Conservation (phyloP, 2,888 invertebrate species). For the Chaitophorus viminalis region DNA sequence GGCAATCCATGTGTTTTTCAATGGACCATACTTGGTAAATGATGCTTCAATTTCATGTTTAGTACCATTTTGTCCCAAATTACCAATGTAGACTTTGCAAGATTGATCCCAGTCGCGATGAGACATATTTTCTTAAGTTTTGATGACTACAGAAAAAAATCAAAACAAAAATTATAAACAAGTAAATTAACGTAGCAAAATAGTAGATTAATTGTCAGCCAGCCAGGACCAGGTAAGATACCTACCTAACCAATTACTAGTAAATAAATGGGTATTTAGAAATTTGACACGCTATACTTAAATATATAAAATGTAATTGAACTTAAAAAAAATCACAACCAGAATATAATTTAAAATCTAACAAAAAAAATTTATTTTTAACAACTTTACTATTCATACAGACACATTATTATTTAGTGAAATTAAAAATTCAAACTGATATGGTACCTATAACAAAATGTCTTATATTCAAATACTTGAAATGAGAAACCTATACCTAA, state of each 20-base stretch:
- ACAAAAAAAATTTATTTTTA: background rate
- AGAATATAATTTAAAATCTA: background rate
- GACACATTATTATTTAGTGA: background rate
- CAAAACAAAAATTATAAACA: background rate
- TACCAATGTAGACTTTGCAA: slow-evolving; percentile 93
- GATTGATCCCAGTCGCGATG: slow-evolving; percentile 85
- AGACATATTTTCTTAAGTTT: slow-evolving; percentile 44
- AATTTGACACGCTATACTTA: too few species aligned
- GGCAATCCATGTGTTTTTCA: slow-evolving; percentile 93
- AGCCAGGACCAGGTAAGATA: too few species aligned
- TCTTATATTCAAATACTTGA: background rate
- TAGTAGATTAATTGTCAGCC: too few species aligned
- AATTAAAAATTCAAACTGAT: background rate
- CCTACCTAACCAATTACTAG: too few species aligned
- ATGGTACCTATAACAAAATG: background rate
- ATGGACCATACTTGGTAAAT: slow-evolving; percentile 87
- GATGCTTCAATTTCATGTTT: slow-evolving; percentile 89
- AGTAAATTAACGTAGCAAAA: too few species aligned
- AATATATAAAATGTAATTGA: too few species aligned
- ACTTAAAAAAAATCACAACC: background rate
- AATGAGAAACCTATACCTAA: background rate
- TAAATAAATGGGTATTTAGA: too few species aligned
- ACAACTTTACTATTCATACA: too few species aligned
- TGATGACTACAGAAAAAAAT: background rate
- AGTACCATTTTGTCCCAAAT: slow-evolving; percentile 88